Conservation (phyloP, 1,140 invertebrate genomes). For the Bombus turneri region DNA sequence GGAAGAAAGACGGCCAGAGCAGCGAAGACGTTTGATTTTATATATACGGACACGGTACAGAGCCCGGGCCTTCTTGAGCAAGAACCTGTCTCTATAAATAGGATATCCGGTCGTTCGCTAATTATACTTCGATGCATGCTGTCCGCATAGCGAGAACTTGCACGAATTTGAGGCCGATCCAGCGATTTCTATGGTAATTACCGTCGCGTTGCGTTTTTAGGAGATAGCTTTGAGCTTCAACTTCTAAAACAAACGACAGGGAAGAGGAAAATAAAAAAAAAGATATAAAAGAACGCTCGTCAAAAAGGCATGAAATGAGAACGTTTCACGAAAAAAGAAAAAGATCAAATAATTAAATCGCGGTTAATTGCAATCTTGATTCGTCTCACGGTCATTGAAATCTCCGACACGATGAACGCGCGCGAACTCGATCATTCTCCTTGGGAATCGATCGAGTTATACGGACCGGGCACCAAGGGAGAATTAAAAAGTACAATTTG, state of each 20-base stretch:
- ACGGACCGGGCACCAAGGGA: neutral
- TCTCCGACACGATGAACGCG: neutral
- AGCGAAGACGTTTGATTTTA: conserved; percentile 55
- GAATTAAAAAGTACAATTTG: conserved; percentile 33
- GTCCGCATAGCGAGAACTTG: conserved; percentile 43
- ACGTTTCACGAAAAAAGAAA: neutral
- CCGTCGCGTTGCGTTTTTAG: neutral
- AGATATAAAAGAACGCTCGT: too few species aligned
- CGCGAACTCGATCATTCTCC: conserved; percentile 12
- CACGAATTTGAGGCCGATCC: conserved; percentile 41
- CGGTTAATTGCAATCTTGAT: conserved; percentile 20
- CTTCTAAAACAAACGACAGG: neutral
- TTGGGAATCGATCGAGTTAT: conserved; percentile 31
- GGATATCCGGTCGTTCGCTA: conserved; percentile 76
- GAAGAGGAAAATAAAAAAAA: too few species aligned
- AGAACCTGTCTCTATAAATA: conserved; percentile 81
- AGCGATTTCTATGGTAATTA: conserved; percentile 50
- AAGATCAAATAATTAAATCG: neutral
- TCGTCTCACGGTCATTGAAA: conserved; percentile 48
- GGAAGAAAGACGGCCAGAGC: conserved; percentile 34
- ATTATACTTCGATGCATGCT: conserved; percentile 77
- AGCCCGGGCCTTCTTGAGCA: conserved; percentile 70
- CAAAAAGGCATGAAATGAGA: too few species aligned
- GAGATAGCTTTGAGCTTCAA: neutral
- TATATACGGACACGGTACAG: conserved; percentile 45